Conservation (phyloP, 2,113 vertebrate species). For the Takifugu bimaculatus region DNA sequence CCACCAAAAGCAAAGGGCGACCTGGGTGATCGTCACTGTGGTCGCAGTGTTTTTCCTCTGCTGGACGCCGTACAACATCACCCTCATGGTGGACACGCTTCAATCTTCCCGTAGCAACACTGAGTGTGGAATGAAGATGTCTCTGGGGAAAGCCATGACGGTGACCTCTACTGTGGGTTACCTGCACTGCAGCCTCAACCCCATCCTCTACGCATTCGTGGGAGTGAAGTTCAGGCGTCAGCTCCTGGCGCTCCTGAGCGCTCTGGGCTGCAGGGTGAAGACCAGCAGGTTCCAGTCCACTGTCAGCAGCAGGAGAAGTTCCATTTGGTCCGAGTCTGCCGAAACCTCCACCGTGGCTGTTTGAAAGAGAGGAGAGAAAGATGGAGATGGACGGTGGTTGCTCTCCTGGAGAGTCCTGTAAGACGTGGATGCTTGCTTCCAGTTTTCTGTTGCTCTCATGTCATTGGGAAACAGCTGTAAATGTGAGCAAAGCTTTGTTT, state of each 20-base stretch:
- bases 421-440: background rate
- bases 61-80: conserved; percentile 84
- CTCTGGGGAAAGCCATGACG: conserved; percentile 57
- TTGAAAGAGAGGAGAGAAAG: conserved; percentile 32
- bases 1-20: conserved; percentile 77
- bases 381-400: background rate
- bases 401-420: no score
- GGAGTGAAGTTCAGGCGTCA: conserved; percentile 82
- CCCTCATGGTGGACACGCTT: conserved; percentile 74
- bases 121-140: conserved; percentile 38
- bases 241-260: conserved; percentile 69
- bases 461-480: background rate
- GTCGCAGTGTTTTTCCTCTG: conserved; percentile 82
- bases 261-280: conserved; percentile 65
- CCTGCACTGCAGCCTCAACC: conserved; percentile 87
- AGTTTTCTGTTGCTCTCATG: background rate
- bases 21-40: conserved; percentile 77
- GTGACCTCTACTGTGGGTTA: conserved; percentile 75
- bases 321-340: conserved; percentile 78
- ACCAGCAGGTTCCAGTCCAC: conserved; percentile 14
- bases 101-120: conserved; percentile 17
- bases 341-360: conserved; percentile 77
- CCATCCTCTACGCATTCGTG: conserved; percentile 85
- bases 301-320: conserved; percentile 59
- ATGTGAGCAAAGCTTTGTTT: no score